Conservation (phyloP, 2,797 vertebrate genomes). For the Silurus lanzhouensis region DNA sequence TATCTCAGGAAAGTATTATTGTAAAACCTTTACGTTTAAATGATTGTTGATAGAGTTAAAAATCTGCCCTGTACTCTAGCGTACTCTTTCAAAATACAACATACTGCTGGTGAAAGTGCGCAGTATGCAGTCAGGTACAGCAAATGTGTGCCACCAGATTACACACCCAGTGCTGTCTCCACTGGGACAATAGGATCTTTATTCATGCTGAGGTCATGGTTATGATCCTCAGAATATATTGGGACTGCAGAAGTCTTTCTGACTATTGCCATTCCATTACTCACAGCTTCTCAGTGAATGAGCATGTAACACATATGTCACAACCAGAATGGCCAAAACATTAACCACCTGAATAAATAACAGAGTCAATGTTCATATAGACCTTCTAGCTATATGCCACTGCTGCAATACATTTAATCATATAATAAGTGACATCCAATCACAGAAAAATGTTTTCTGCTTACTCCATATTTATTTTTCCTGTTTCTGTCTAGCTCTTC, state of each 20-base stretch:
- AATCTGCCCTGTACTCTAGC: neutral
- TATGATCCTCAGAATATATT: conserved; percentile 42
- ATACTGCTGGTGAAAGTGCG: conserved; percentile 7
- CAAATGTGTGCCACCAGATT: conserved; percentile 30
- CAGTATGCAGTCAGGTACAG: neutral
- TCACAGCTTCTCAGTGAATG: conserved; percentile 27
- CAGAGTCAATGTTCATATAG: neutral
- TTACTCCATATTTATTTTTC: conserved; percentile 49
- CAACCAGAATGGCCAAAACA: neutral
- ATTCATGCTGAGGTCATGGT: conserved; percentile 56
- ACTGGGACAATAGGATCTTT: conserved; percentile 57
- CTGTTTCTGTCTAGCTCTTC: conserved; percentile 55
- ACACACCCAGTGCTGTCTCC: conserved; percentile 48
- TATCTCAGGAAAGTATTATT: neutral
- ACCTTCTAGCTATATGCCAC: neutral
- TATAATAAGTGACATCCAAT: neutral
- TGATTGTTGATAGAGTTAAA: neutral
- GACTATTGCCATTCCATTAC: conserved; percentile 39
- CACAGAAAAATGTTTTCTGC: conserved; percentile 26
- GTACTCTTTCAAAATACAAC: neutral
- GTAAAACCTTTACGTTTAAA: neutral
- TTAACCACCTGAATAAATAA: neutral
- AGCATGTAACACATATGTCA: neutral
- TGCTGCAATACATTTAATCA: neutral
- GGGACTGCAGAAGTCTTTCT: conserved; percentile 35